A percentile compares a stretch with the other conserved stretches of the same genome.
These are phyloP conservation scores for Eurytoma californica DNA, from an alignment of 2,888 invertebrate species.

Conservation along the genomic window DNA sequence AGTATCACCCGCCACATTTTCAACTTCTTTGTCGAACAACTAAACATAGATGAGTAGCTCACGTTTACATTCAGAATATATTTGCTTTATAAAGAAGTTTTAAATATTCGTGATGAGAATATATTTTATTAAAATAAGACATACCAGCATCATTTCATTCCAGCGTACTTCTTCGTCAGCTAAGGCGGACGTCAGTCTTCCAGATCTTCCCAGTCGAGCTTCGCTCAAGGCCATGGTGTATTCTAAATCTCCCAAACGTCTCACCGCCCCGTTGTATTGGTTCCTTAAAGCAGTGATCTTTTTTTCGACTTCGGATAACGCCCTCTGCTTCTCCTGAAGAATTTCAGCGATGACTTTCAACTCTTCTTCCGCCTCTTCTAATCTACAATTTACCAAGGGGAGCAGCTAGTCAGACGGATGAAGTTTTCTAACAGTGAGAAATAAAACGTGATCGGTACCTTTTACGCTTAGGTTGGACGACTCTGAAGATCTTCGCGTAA, in stretches of 20 bases:
- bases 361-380: slow-evolving; percentile 81
- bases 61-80: too few relatives aligned
- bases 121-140: too few relatives aligned
- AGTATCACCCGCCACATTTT: slow-evolving; percentile 89
- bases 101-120: too few relatives aligned
- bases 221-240: slow-evolving; percentile 86
- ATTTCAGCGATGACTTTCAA: slow-evolving; percentile 85
- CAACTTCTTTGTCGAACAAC: slow-evolving; percentile 80
- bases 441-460: slow-evolving; percentile 76
- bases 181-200: slow-evolving; percentile 89
- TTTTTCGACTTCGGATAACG: slow-evolving; percentile 88
- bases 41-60: too few relatives aligned
- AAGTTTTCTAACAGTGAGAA: too few relatives aligned
- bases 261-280: slow-evolving; percentile 83
- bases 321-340: slow-evolving; percentile 86
- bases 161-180: slow-evolving; percentile 91
- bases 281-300: slow-evolving; percentile 78
- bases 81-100: too few relatives aligned
- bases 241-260: slow-evolving; percentile 85
- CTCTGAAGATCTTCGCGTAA: slow-evolving; percentile 89
- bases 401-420: too few relatives aligned
- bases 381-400: slow-evolving; percentile 56
- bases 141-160: slow-evolving; percentile 72
- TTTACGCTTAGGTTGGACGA: slow-evolving; percentile 91
- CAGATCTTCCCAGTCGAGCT: slow-evolving; percentile 87